phyloP scores from a whole-genome alignment of 2,797 vertebrate species.

The Decapterus maruadsi region DNA sequence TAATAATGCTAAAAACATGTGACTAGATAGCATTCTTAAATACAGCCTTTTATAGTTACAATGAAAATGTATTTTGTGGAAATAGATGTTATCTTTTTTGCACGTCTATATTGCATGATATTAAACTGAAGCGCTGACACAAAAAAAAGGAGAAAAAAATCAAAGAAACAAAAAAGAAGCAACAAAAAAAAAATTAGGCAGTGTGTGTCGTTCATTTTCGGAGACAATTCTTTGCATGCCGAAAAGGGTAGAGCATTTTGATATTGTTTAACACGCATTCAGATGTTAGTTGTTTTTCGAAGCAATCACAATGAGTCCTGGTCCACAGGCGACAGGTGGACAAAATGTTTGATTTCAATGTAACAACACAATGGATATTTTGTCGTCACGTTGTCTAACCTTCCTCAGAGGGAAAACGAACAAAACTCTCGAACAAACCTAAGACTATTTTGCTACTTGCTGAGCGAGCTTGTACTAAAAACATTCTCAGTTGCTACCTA shows the following conservation, averaged over 20 bases:
- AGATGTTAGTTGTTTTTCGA: conserved; percentile 68
- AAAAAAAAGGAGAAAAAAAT: conserved; percentile 71
- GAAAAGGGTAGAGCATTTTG: conserved; percentile 82
- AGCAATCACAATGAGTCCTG: conserved; percentile 55
- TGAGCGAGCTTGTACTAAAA: conserved; percentile 68
- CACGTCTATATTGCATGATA: conserved; percentile 91
- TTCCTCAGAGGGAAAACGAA: conserved; percentile 61
- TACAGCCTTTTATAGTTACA: conserved; percentile 89
- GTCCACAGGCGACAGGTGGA: conserved; percentile 62
- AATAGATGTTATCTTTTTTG: conserved; percentile 92
- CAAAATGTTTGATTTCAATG: conserved; percentile 62
- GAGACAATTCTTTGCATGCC: conserved; percentile 86
- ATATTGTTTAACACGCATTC: conserved; percentile 80
- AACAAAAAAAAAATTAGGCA: conserved; percentile 75
- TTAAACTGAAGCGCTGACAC: conserved; percentile 87
- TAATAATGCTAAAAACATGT: conserved; percentile 84
- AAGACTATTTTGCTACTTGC: conserved; percentile 72
- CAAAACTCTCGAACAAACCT: conserved; percentile 73
- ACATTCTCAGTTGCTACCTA: conserved; percentile 61
- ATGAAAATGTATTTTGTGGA: conserved; percentile 90
- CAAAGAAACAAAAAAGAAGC: conserved; percentile 53
- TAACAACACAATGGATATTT: conserved; percentile 58
- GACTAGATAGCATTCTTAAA: conserved; percentile 88
- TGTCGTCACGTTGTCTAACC: conserved; percentile 58
- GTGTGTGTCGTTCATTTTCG: conserved; percentile 82